A percentile compares a stretch with the other conserved stretches of the same genome.
Conservation (phyloP, 1,140 invertebrate species). For the Triops cancriformis region DNA sequence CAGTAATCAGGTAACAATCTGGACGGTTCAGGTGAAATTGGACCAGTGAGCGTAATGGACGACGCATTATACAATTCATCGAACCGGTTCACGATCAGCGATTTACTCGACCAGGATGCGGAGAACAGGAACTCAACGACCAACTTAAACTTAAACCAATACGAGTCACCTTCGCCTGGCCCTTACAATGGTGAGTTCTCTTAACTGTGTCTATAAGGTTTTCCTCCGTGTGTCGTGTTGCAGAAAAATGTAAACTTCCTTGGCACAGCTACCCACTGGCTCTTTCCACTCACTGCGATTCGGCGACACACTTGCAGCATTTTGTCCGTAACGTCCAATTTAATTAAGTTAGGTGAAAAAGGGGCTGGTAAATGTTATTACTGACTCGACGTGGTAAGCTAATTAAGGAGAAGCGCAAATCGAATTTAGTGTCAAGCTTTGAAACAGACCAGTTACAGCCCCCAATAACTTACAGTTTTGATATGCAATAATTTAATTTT, state of each 20-base stretch:
- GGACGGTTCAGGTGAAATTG: neutral
- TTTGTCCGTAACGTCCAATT: slow-evolving; percentile 10
- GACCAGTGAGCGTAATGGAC: neutral
- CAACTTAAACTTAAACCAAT: neutral
- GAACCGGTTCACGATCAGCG: neutral
- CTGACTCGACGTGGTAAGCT: slow-evolving; percentile 5
- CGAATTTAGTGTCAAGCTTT: neutral
- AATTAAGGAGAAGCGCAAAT: slow-evolving; percentile 10
- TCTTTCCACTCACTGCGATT: neutral
- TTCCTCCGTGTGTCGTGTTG: neutral
- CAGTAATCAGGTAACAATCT: slow-evolving; percentile 10
- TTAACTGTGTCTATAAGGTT: neutral
- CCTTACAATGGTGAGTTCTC: neutral
- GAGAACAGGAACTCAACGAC: neutral
- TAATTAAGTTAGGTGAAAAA: slow-evolving; percentile 3
- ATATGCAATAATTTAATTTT: neutral
- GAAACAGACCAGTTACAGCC: neutral
- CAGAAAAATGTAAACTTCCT: neutral
- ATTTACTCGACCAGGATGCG: neutral
- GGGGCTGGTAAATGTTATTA: slow-evolving; percentile 6
- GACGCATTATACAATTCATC: neutral
- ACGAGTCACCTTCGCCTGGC: neutral
- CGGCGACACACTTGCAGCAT: neutral
- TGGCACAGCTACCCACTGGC: neutral
- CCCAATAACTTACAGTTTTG: neutral